Evolutionary conservation across 2,797 vertebrate species (phyloP).

Genomic region (Okamejei kenojei): DNA sequence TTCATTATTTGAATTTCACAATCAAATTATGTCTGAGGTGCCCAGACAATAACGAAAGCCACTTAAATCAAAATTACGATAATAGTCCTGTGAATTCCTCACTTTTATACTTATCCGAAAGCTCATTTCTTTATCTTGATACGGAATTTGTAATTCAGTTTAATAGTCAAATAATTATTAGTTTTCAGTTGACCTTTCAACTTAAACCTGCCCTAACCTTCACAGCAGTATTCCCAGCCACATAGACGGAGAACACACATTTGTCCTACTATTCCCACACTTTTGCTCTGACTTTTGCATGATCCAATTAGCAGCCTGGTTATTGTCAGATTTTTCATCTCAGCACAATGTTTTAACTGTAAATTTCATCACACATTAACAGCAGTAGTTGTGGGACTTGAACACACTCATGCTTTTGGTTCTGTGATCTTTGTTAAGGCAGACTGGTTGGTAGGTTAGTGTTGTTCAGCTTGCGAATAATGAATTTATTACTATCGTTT

Average conservation of each 20-base stretch:
- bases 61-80: neutral
- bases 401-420: neutral
- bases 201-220: neutral
- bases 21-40: neutral
- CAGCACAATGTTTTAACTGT: neutral
- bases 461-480: neutral
- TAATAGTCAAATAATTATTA: neutral
- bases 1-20: slow-evolving; percentile 16
- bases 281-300: neutral
- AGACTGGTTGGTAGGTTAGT: too few relatives aligned
- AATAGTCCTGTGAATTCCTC: neutral
- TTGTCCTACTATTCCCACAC: neutral
- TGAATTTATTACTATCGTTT: neutral
- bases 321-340: neutral
- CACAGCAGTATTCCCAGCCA: neutral
- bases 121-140: neutral
- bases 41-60: slow-evolving; percentile 10
- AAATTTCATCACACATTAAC: neutral
- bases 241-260: neutral
- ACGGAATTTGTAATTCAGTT: neutral
- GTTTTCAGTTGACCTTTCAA: neutral
- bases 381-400: neutral
- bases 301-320: neutral
- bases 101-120: neutral
- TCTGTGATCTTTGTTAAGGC: neutral